Conservation (phyloP, 2,888 invertebrate species). For the Conomelus anceps region DNA sequence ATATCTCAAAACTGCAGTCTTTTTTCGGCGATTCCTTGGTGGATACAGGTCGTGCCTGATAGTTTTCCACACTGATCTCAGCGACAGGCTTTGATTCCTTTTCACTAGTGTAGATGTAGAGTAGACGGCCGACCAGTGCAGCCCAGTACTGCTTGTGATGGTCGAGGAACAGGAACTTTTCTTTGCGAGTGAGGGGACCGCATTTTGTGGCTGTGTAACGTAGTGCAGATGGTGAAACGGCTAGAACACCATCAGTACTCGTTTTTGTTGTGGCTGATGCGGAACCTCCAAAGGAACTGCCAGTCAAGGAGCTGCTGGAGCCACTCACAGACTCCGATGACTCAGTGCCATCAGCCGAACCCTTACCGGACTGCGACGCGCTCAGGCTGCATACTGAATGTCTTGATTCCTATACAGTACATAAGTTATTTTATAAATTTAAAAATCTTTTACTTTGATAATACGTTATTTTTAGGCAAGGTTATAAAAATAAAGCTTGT, state of each 20-base stretch:
- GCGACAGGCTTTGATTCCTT: constrained; percentile 35
- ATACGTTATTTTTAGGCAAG: too few relatives aligned
- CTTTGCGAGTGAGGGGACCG: constrained; percentile 36
- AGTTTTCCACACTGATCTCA: constrained; percentile 35
- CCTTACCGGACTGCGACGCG: neutral
- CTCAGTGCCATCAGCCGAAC: neutral
- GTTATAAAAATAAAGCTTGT: too few relatives aligned
- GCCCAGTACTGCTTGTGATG: constrained; percentile 37
- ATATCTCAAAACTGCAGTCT: constrained; percentile 37
- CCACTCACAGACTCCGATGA: neutral
- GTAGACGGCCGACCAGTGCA: constrained; percentile 33
- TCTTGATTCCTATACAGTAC: neutral
- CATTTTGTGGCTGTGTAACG: constrained; percentile 31
- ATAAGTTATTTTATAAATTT: too few relatives aligned
- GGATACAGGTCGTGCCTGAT: constrained; percentile 34
- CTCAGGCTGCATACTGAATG: neutral
- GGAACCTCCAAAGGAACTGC: neutral
- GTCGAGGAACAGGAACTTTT: constrained; percentile 37
- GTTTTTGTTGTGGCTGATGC: neutral
- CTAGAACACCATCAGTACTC: constrained; percentile 15
- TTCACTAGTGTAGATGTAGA: constrained; percentile 36
- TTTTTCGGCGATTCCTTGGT: constrained; percentile 31
- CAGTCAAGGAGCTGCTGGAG: neutral
- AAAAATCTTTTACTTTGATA: too few relatives aligned
- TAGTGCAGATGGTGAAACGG: constrained; percentile 21